Percentiles rank a stretch among this genome's conserved stretches.
Conservation (phyloP, 2,113 vertebrate genomes). For the Zapornia atra region DNA sequence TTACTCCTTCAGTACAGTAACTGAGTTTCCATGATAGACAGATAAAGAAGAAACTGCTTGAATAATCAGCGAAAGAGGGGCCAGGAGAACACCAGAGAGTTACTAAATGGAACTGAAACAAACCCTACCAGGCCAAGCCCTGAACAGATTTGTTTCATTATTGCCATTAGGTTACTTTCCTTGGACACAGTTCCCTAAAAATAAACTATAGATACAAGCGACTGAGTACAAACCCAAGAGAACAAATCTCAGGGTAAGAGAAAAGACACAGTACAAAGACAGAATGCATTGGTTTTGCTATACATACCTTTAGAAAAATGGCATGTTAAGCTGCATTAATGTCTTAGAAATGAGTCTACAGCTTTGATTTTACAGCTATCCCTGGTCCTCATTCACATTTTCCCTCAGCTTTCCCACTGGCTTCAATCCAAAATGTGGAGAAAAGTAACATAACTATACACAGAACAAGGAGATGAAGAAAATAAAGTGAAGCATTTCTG, state of each 20-base stretch:
- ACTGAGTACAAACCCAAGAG: not conserved
- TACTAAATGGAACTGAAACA: not conserved
- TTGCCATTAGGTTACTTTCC: not conserved
- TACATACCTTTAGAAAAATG: not conserved
- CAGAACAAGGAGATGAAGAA: not conserved
- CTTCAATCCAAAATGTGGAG: not conserved
- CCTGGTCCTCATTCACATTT: not conserved
- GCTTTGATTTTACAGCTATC: not conserved
- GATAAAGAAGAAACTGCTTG: not conserved
- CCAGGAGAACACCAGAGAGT: not conserved
- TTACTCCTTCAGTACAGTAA: not conserved
- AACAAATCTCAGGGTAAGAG: not conserved
- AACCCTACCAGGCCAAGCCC: not conserved
- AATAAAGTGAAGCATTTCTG: not conserved
- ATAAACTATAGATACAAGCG: not conserved
- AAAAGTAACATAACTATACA: not conserved
- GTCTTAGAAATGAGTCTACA: not conserved
- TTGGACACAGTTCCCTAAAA: not conserved
- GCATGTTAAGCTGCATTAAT: not conserved
- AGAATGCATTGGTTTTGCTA: not conserved
- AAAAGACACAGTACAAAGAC: not conserved
- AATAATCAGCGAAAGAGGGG: not conserved
- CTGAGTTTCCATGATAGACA: not conserved
- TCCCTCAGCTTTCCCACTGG: not conserved
- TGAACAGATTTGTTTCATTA: not conserved